Evolutionary conservation across 2,113 vertebrate species (phyloP).

Genomic region (Pontoporia blainvillei): DNA sequence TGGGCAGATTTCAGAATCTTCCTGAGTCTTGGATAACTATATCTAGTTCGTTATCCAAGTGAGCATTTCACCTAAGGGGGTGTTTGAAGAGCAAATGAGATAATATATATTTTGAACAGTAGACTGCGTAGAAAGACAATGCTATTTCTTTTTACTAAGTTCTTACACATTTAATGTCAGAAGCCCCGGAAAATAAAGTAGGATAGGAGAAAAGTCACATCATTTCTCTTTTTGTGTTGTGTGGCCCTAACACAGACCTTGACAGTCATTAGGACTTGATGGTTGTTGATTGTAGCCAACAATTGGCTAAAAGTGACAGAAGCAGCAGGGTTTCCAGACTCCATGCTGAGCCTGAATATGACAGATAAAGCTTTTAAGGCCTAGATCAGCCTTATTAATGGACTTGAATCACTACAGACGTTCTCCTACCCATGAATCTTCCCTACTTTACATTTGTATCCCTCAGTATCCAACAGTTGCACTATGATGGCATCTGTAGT

Average conservation of each 20-base stretch:
- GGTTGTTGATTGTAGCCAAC: slow-evolving; percentile 56
- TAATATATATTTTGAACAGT: background rate
- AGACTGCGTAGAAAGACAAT: background rate
- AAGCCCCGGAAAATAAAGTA: slow-evolving; percentile 5
- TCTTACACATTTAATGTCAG: background rate
- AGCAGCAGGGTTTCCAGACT: slow-evolving; percentile 47
- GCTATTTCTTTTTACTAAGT: background rate
- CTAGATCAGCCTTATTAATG: slow-evolving; percentile 48
- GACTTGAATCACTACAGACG: slow-evolving; percentile 38
- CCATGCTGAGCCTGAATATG: slow-evolving; percentile 56
- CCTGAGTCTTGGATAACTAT: background rate
- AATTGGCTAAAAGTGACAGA: slow-evolving; percentile 58
- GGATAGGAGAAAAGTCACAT: slow-evolving; percentile 21
- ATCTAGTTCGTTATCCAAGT: background rate
- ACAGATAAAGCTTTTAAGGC: slow-evolving; percentile 16
- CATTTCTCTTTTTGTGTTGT: slow-evolving; percentile 58
- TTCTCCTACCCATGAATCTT: slow-evolving; percentile 57
- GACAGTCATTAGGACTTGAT: slow-evolving; percentile 74
- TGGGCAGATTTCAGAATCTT: background rate
- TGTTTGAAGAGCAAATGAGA: background rate
- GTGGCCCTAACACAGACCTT: slow-evolving; percentile 51
- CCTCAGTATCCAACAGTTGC: background rate
- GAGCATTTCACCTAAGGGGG: background rate
- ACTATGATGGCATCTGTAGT: background rate
- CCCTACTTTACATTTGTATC: background rate